These are phyloP conservation scores for Myiozetetes cayanensis DNA, from an alignment of 2,113 vertebrate genomes.

Conservation along the genomic window DNA sequence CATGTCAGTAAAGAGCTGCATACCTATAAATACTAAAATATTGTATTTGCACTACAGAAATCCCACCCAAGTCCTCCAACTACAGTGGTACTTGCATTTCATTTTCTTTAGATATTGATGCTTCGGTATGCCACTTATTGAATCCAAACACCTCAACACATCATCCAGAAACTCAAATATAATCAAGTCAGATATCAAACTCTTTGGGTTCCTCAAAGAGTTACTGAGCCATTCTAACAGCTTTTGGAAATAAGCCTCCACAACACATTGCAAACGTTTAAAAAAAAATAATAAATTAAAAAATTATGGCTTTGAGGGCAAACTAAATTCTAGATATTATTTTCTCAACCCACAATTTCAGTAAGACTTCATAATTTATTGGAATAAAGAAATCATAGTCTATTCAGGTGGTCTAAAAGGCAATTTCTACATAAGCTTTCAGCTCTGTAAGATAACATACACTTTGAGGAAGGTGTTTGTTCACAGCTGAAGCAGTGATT, in stretches of 20 bases:
- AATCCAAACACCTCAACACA: neutral
- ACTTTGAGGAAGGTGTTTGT: neutral
- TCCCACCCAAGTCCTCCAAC: neutral
- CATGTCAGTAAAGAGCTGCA: neutral
- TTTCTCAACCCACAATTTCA: neutral
- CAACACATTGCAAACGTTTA: neutral
- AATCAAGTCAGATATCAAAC: neutral
- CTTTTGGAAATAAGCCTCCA: neutral
- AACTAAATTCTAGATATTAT: neutral
- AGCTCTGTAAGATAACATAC: rapidly evolving
- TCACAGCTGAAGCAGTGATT: neutral
- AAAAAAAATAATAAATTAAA: rapidly evolving
- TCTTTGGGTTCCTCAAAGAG: neutral
- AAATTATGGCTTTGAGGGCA: neutral
- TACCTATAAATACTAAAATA: neutral
- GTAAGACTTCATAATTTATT: neutral
- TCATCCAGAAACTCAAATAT: neutral
- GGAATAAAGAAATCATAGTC: neutral
- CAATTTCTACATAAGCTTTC: neutral
- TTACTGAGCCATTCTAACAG: neutral
- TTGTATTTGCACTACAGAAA: neutral
- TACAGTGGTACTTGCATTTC: neutral
- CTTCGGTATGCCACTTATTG: neutral
- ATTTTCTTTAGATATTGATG: neutral
- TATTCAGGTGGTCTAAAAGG: neutral